Conservation (phyloP, 2,797 vertebrate species). For the Hippoglossus hippoglossus region DNA sequence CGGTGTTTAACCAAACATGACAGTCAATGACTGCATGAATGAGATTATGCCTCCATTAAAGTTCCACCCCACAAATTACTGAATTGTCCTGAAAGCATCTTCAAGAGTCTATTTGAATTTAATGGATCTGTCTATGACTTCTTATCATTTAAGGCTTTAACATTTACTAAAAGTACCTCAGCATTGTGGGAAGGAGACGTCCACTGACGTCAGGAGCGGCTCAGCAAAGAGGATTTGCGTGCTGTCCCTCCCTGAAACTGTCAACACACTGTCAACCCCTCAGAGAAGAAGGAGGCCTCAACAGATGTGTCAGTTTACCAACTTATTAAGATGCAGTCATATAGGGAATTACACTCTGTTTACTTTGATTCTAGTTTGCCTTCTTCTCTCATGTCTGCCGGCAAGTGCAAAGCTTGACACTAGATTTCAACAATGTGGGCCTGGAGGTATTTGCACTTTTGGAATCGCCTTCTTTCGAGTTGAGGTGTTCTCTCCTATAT, state of each 20-base stretch:
- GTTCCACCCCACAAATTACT: background rate
- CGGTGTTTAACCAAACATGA: constrained; percentile 16
- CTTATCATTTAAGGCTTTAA: background rate
- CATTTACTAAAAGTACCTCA: background rate
- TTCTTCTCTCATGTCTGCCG: constrained; percentile 53
- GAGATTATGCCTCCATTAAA: background rate
- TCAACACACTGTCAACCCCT: constrained; percentile 64
- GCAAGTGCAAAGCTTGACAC: constrained; percentile 3
- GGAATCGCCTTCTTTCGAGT: background rate
- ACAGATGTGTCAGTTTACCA: constrained; percentile 45
- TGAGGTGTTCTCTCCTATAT: too few relatives aligned
- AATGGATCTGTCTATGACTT: background rate
- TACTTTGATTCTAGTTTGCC: constrained; percentile 72
- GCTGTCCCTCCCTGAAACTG: constrained; percentile 61
- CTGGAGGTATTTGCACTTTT: background rate
- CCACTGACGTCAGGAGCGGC: constrained; percentile 33
- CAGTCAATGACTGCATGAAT: background rate
- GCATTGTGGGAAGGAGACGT: constrained; percentile 9
- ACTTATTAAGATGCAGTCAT: constrained; percentile 44
- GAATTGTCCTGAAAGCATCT: too few relatives aligned
- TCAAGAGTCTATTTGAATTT: too few relatives aligned
- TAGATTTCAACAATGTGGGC: background rate
- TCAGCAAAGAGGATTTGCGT: constrained; percentile 52
- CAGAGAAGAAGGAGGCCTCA: constrained; percentile 49
- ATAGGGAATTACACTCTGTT: constrained; percentile 52